These are phyloP conservation scores for Ylistrum balloti DNA, from an alignment of 1,140 invertebrate genomes.

Conservation along the genomic window DNA sequence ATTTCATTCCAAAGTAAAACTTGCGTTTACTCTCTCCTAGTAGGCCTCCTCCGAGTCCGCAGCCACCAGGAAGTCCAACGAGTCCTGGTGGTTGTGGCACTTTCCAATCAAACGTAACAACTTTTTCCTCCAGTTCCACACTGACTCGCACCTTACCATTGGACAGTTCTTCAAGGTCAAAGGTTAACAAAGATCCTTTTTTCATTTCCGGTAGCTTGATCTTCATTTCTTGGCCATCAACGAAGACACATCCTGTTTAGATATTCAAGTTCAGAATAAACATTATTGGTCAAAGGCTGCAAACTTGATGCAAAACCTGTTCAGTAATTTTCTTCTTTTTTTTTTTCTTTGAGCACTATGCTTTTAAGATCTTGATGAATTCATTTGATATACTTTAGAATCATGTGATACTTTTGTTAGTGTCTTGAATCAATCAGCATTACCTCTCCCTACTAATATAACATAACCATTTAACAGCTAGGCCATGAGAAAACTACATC, in stretches of 20 bases:
- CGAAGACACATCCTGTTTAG: constrained; percentile 75
- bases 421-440: too few relatives aligned
- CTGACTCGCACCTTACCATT: constrained; percentile 78
- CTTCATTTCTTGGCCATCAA: constrained; percentile 80
- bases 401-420: too few relatives aligned
- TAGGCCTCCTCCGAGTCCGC: not conserved
- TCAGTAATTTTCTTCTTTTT: too few relatives aligned
- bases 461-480: too few relatives aligned
- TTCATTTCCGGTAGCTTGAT: constrained; percentile 75
- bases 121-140: constrained; percentile 76
- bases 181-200: constrained; percentile 74
- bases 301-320: too few relatives aligned
- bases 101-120: constrained; percentile 80
- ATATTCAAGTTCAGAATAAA: not conserved
- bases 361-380: too few relatives aligned
- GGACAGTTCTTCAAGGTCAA: constrained; percentile 75
- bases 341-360: too few relatives aligned
- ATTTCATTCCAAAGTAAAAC: constrained; percentile 75
- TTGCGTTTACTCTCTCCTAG: constrained; percentile 48
- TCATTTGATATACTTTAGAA: too few relatives aligned
- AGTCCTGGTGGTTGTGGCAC: constrained; percentile 52
- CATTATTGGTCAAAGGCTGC: too few relatives aligned
- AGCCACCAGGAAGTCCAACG: constrained; percentile 42
- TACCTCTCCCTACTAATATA: too few relatives aligned
- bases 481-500: too few relatives aligned